These are phyloP conservation scores for Triplophysa bombifrons DNA, from an alignment of 2,797 vertebrate species.

Conservation along the genomic window DNA sequence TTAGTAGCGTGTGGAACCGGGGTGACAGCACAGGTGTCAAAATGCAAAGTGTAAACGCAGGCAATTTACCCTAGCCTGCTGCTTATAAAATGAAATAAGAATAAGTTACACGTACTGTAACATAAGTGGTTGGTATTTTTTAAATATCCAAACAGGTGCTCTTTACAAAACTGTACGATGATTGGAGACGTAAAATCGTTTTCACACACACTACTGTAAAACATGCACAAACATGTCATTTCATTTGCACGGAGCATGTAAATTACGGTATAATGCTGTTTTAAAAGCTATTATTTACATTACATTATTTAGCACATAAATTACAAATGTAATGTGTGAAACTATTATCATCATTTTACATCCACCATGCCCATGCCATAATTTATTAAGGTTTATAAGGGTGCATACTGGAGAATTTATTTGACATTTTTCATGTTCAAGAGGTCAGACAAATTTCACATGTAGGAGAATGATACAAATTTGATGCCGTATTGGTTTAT, in stretches of 20 bases:
- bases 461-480: not conserved
- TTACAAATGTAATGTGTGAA: not conserved
- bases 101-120: not conserved
- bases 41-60: slow-evolving; percentile 2
- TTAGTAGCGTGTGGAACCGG: slow-evolving; percentile 14
- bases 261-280: no score
- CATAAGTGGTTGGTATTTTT: slow-evolving; percentile 1
- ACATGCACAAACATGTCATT: not conserved
- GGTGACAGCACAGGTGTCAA: slow-evolving; percentile 26
- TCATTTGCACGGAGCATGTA: not conserved
- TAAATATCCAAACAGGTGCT: not conserved
- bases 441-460: no score
- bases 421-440: no score
- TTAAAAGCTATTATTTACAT: not conserved
- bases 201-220: not conserved
- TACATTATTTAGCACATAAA: not conserved
- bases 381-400: not conserved
- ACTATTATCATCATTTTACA: not conserved
- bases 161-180: not conserved
- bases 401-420: not conserved
- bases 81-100: not conserved
- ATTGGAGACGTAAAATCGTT: not conserved
- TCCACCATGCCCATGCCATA: not conserved
- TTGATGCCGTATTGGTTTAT: not conserved
- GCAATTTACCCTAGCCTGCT: not conserved